Evolutionary conservation across 2,888 invertebrate species (phyloP).

Genomic region (Leptinotarsa juncta): DNA sequence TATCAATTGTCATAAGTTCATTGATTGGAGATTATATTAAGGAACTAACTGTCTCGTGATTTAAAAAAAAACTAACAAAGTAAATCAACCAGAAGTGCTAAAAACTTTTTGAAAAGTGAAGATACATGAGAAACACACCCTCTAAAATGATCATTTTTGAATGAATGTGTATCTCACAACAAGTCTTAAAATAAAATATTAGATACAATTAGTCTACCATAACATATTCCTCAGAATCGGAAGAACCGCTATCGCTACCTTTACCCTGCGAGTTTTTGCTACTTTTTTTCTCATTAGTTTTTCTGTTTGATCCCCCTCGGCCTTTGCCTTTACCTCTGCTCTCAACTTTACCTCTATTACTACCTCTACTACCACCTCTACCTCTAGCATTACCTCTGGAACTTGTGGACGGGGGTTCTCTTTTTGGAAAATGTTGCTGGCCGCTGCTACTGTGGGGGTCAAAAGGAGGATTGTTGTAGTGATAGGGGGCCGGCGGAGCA

Average conservation of each 20-base stretch:
- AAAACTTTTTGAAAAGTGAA: too few species aligned
- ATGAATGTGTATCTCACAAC: too few species aligned
- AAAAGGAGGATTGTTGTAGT: background rate
- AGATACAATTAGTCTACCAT: background rate
- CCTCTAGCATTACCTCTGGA: slow-evolving; percentile 8
- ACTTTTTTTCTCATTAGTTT: slow-evolving; percentile 24
- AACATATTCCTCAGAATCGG: slow-evolving; percentile 35
- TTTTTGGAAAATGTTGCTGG: background rate
- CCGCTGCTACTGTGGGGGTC: slow-evolving; percentile 20
- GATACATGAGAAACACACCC: too few species aligned
- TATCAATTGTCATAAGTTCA: too few species aligned
- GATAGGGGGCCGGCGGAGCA: background rate
- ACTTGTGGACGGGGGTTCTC: background rate
- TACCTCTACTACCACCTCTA: slow-evolving; percentile 21
- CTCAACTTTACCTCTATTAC: slow-evolving; percentile 15
- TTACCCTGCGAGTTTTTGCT: slow-evolving; percentile 30
- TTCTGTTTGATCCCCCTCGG: slow-evolving; percentile 16
- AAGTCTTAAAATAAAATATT: too few species aligned
- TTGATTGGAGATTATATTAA: too few species aligned
- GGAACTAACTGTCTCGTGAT: too few species aligned
- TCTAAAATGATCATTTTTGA: too few species aligned
- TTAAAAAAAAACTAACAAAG: too few species aligned
- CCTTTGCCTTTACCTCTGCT: background rate
- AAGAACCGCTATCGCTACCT: slow-evolving; percentile 17
- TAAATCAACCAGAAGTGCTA: too few species aligned